Conservation (phyloP, 2,888 invertebrate species). For the Galeruca laticollis region DNA sequence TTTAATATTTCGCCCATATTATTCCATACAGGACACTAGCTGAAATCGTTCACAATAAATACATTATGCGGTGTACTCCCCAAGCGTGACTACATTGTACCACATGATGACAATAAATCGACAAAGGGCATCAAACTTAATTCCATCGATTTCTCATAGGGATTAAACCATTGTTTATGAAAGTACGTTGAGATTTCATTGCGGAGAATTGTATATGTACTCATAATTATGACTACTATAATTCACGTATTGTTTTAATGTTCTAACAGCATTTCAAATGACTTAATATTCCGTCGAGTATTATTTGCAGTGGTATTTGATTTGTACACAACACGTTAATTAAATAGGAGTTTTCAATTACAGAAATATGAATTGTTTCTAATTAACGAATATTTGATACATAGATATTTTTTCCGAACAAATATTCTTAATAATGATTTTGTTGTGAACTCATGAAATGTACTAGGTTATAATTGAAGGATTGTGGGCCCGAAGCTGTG, state of each 20-base stretch:
- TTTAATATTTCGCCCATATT: neutral
- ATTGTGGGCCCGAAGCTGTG: too few relatives aligned
- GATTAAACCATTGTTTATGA: constrained; percentile 30
- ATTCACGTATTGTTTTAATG: constrained; percentile 18
- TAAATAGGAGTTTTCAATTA: neutral
- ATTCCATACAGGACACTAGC: neutral
- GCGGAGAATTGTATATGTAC: neutral
- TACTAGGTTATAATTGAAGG: too few relatives aligned
- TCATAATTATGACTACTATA: constrained; percentile 11
- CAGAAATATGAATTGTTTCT: neutral
- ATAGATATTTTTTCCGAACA: neutral
- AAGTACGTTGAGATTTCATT: constrained; percentile 28
- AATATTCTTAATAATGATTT: too few relatives aligned
- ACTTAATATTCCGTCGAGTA: constrained; percentile 6
- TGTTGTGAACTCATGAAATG: too few relatives aligned
- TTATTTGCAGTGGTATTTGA: neutral
- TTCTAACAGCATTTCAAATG: constrained; percentile 5
- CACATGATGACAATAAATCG: constrained; percentile 33
- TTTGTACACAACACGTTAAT: neutral
- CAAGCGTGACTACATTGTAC: constrained; percentile 20
- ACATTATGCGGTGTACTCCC: constrained; percentile 8
- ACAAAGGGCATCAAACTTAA: constrained; percentile 35
- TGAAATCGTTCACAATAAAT: constrained; percentile 23
- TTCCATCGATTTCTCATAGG: constrained; percentile 32
- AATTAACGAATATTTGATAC: neutral